Evolutionary conservation across 1,140 invertebrate species (phyloP).

Genomic region (Venustaconcha ellipsiformis): DNA sequence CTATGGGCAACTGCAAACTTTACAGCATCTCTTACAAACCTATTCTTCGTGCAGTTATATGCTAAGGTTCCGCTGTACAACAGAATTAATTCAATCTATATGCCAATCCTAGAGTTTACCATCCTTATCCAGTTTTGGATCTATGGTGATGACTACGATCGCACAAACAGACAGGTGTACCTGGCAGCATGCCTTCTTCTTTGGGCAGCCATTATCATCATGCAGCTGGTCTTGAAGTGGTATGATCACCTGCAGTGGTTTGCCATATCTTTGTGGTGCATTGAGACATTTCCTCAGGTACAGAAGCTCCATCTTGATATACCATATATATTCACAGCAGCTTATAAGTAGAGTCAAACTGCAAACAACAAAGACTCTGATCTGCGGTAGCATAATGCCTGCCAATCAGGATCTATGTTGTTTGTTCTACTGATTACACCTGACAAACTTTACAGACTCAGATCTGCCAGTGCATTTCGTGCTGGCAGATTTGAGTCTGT

Average conservation of each 20-base stretch:
- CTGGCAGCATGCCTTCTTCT: constrained; percentile 17
- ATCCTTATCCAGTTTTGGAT: constrained; percentile 42
- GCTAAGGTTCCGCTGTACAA: constrained; percentile 42
- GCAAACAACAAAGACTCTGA: too few species aligned
- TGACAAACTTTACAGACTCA: too few species aligned
- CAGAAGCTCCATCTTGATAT: neutral
- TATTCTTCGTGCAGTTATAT: constrained; percentile 49
- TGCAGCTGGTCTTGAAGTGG: constrained; percentile 32
- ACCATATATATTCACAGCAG: neutral
- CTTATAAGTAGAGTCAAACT: too few species aligned
- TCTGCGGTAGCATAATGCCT: too few species aligned
- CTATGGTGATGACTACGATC: constrained; percentile 27
- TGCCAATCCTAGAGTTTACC: constrained; percentile 41
- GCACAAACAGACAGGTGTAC: constrained; percentile 29
- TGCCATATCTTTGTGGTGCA: constrained; percentile 48
- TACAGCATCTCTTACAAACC: constrained; percentile 48
- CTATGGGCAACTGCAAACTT: constrained; percentile 50
- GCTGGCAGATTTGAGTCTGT: too few species aligned
- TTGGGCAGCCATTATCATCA: constrained; percentile 31
- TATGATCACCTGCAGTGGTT: constrained; percentile 41
- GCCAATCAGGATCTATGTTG: too few species aligned
- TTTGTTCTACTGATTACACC: too few species aligned
- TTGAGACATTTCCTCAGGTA: constrained; percentile 56
- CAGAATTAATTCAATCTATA: constrained; percentile 40
- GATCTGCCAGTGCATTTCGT: too few species aligned